phyloP scores from a whole-genome alignment of 92 coral and sea anemone species.

The Hydrozoanthus gracilis region DNA sequence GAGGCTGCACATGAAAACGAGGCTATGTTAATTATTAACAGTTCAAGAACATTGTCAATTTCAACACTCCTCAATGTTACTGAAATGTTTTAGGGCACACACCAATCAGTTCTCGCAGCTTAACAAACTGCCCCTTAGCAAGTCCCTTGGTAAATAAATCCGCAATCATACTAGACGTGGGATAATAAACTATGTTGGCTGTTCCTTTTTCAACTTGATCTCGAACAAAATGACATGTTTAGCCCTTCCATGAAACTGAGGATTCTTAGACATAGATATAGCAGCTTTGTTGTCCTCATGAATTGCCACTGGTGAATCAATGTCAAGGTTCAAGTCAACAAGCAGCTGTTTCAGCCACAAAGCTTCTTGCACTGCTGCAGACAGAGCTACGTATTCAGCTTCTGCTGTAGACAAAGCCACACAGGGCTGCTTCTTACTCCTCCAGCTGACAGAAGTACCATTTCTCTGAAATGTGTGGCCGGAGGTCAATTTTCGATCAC shows the following conservation, averaged over 20 bases:
- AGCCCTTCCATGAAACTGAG: slow-evolving; percentile 62
- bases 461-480: slow-evolving; percentile 63
- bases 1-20: slow-evolving; percentile 1
- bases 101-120: neutral
- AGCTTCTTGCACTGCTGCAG: slow-evolving; percentile 66
- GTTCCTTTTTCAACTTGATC: neutral
- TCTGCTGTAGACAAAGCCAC: slow-evolving; percentile 75
- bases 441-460: slow-evolving; percentile 72
- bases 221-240: slow-evolving; percentile 68
- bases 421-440: slow-evolving; percentile 74
- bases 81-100: neutral
- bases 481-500: slow-evolving; percentile 70
- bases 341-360: slow-evolving; percentile 63
- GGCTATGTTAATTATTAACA: too few relatives aligned
- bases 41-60: neutral
- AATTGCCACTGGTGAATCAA: slow-evolving; percentile 6
- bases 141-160: neutral
- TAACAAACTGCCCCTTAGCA: neutral
- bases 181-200: neutral
- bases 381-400: slow-evolving; percentile 50
- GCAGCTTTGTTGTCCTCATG: slow-evolving; percentile 66
- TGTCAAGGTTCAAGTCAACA: slow-evolving; percentile 40
- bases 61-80: neutral
- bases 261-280: slow-evolving; percentile 55
- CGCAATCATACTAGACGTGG: neutral